Percentiles rank a stretch among this genome's conserved stretches.
Conservation (phyloP, 2,113 vertebrate genomes). For the Cariama cristata region DNA sequence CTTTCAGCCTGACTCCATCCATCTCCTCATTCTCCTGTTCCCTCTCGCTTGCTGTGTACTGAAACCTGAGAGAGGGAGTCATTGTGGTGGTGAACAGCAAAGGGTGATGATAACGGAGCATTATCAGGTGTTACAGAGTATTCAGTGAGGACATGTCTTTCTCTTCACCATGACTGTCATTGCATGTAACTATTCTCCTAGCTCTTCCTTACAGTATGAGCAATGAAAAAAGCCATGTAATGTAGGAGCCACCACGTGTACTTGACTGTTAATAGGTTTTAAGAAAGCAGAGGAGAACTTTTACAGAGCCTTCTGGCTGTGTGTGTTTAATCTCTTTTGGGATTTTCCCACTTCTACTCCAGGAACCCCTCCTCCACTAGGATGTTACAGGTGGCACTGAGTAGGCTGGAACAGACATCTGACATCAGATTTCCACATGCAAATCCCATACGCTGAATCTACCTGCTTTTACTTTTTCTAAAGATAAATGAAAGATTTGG, state of each 20-base stretch:
- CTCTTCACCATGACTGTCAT: neutral
- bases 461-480: neutral
- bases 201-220: neutral
- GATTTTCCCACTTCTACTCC: neutral
- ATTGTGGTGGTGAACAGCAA: neutral
- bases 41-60: neutral
- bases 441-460: neutral
- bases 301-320: neutral
- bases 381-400: neutral
- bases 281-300: neutral
- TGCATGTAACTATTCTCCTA: neutral
- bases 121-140: neutral
- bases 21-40: neutral
- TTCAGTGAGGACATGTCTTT: neutral
- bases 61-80: neutral
- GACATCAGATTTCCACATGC: neutral
- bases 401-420: neutral
- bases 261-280: neutral
- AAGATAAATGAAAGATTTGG: neutral
- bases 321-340: neutral
- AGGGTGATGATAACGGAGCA: neutral
- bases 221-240: neutral
- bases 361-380: neutral
- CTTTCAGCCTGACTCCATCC: neutral
- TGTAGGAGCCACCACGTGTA: neutral